These are phyloP conservation scores for Microctonus aethiopoides DNA, from an alignment of 2,888 invertebrate genomes.

Conservation along the genomic window DNA sequence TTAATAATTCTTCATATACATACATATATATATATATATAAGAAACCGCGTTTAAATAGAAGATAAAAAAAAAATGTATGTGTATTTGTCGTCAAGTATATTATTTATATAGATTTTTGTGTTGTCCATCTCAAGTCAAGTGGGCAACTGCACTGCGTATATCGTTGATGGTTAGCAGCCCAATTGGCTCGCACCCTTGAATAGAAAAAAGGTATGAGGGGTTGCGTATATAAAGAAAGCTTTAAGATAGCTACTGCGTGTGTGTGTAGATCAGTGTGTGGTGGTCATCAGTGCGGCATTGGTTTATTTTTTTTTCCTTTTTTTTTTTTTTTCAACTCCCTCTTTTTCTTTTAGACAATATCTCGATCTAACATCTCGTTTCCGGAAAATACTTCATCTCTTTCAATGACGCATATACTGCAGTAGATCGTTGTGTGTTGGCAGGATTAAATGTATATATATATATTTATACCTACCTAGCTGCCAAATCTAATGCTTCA, in stretches of 20 bases:
- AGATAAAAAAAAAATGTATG: neutral
- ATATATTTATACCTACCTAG: no score
- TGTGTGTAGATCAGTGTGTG: neutral
- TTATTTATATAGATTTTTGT: slow-evolving; percentile 46
- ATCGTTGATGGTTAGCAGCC: slow-evolving; percentile 47
- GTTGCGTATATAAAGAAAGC: slow-evolving; percentile 12
- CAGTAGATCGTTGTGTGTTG: slow-evolving; percentile 1
- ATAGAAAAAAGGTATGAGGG: slow-evolving; percentile 43
- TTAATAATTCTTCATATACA: neutral
- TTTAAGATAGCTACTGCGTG: slow-evolving; percentile 18
- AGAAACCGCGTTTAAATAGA: no score
- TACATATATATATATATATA: no score
- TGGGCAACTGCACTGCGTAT: slow-evolving; percentile 50
- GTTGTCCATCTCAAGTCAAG: slow-evolving; percentile 54
- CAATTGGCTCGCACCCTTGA: slow-evolving; percentile 54
- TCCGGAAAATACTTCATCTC: slow-evolving; percentile 6
- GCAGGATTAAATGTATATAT: no score
- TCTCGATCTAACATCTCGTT: slow-evolving; percentile 8
- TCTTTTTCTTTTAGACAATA: neutral
- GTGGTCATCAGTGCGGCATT: slow-evolving; percentile 6
- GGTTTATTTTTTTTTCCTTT: no score
- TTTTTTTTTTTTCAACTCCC: no score
- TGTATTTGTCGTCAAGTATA: neutral
- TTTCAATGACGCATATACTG: neutral
- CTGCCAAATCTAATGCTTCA: slow-evolving; percentile 19